Base-by-base conservation (phyloP, 2,797 vertebrate genomes). In the Hapalemur alaotrensis region DNA sequence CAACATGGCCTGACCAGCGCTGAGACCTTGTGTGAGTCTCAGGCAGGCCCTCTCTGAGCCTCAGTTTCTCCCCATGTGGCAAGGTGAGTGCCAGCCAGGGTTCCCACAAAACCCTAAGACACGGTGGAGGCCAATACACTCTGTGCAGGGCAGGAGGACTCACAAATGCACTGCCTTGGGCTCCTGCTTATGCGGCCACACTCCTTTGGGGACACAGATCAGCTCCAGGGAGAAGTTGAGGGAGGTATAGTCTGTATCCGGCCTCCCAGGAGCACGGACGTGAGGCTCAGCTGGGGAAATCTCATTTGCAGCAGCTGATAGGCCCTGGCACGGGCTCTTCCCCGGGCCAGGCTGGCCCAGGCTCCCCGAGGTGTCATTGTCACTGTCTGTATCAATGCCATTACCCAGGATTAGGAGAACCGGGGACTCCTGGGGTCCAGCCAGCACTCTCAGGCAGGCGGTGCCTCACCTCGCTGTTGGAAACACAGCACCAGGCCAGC, bases 321-420 rank as follows among this genome's bases (percentile, higher is more conserved):
- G 96, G 96, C 48, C 91, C 93, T 91, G 95, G 86, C 95, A 95
- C 7, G 23, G 95, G 92, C 78, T 96, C 96, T 89, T 96, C 96
- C 94, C 97, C 65, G 94, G 79, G 81, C 94, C 86, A 96, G 91
- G 88, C 96, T 95, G 96, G 81, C 85, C 94, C 95, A 86, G 96
- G 92, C 97, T 98, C 98, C 96, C 96, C 14, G 65, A 97, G 92
- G 91, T 69, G 70, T 95, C 95, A 84, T 38, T 43, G 93, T 89
- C 95, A 95, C 95, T 35, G 84, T 95, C 95, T n/a, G 15, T 85
- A 97, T 98, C 98, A 95, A 92, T 93, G 89, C 93, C 94, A 96
- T 98, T 95, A 97, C 96, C 94, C 83, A 92, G 98, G 98, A 97
- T 97, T 95, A 96, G 82, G 70, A 23, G 93, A 96, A 96, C 96